These are phyloP conservation scores for Oreohelix idahoensis DNA, from an alignment of 1,140 invertebrate genomes.

Conservation along the genomic window DNA sequence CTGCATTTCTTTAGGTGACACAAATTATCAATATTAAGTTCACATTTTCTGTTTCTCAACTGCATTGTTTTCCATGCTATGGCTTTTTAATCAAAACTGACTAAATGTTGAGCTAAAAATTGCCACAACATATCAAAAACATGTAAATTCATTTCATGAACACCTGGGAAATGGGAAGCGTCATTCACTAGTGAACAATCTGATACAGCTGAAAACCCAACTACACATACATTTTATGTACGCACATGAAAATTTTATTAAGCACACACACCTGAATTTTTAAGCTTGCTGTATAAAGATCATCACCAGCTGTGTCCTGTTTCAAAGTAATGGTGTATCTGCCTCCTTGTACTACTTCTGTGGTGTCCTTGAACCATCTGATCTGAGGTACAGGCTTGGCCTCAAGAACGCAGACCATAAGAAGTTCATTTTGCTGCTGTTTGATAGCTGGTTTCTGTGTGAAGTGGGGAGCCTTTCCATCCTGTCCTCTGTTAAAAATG, in stretches of 20 bases:
- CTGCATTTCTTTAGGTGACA: too few relatives aligned
- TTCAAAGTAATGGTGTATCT: constrained; percentile 55
- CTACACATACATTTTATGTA: too few relatives aligned
- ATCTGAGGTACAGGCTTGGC: constrained; percentile 64
- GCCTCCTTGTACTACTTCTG: constrained; percentile 56
- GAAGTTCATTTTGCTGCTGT: constrained; percentile 82
- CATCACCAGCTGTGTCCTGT: constrained; percentile 70
- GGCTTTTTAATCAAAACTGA: too few relatives aligned
- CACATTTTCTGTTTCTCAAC: too few relatives aligned
- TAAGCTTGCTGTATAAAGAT: constrained; percentile 90
- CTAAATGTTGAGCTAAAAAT: too few relatives aligned
- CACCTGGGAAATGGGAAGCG: too few relatives aligned
- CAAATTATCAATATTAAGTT: too few relatives aligned
- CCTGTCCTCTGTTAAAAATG: constrained; percentile 46
- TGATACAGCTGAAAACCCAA: too few relatives aligned
- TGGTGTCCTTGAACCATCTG: constrained; percentile 64
- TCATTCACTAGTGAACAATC: too few relatives aligned
- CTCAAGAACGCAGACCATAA: constrained; percentile 67
- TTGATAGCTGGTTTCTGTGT: constrained; percentile 98
- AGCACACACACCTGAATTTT: constrained; percentile 85
- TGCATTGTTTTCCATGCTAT: too few relatives aligned
- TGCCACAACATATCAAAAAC: too few relatives aligned
- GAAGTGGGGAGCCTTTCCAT: constrained; percentile 88
- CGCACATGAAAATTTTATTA: not conserved
- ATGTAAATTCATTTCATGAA: too few relatives aligned